Conservation (phyloP, 2,888 invertebrate genomes). For the Mylabris sibirica region DNA sequence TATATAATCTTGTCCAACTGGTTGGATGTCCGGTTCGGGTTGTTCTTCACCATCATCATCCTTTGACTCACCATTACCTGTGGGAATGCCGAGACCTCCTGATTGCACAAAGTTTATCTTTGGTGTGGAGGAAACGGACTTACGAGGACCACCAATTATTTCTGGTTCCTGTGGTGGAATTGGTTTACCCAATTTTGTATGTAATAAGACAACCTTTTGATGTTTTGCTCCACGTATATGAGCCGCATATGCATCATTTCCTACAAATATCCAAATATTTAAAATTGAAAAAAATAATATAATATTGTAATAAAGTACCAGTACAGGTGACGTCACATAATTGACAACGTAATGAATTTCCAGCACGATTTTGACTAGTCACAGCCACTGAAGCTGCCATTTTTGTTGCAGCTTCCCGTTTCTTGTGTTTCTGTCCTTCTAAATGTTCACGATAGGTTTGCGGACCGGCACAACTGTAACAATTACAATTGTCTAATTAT, state of each 20-base stretch:
- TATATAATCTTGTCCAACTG: conserved; percentile 95
- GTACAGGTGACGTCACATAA: conserved; percentile 98
- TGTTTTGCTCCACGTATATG: conserved; percentile 98
- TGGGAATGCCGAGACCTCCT: conserved; percentile 72
- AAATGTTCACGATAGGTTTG: conserved; percentile 94
- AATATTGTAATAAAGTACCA: conserved; percentile 62
- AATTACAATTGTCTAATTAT: not conserved
- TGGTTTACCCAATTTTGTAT: conserved; percentile 96
- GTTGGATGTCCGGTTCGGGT: conserved; percentile 83
- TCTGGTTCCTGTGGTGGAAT: conserved; percentile 96
- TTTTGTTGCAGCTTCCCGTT: conserved; percentile 90
- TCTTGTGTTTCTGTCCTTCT: conserved; percentile 99
- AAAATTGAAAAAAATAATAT: conserved; percentile 15
- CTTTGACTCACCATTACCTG: conserved; percentile 60
- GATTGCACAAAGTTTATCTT: conserved; percentile 87
- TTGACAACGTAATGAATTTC: conserved; percentile 88
- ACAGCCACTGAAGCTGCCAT: conserved; percentile 71
- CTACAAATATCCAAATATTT: conserved; percentile 61
- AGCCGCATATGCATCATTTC: conserved; percentile 97
- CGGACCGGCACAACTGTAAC: conserved; percentile 58
- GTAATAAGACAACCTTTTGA: conserved; percentile 95
- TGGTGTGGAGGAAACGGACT: conserved; percentile 71
- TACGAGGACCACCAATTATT: conserved; percentile 70
- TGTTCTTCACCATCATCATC: conserved; percentile 65
- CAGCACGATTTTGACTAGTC: conserved; percentile 69